Evolutionary conservation across 2,888 invertebrate species (phyloP), one percentile per base, ranked within the genome.

Genomic region (Brachyopa scutellaris): DNA sequence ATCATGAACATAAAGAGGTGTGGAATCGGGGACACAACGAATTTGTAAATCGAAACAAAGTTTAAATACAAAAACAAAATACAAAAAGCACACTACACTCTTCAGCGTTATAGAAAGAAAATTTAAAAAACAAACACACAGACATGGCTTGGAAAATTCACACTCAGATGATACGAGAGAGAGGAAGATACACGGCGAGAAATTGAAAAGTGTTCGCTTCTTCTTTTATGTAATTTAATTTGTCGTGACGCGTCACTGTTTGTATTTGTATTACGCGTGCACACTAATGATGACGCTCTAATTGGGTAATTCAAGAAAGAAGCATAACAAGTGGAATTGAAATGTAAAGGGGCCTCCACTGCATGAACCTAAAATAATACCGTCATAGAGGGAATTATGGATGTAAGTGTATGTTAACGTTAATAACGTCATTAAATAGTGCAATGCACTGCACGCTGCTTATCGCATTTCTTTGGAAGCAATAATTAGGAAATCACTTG

Each of bases 101-200:
- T 29, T 19, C 40, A 21, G 29, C 13, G 51, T 7, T 11, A 17
- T 26, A 31, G 49, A 45, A 69, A 74, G 61, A 55, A 69, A 80
- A 69, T 69, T 80, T 62, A 55, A 74, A 67, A 79, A 74, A 67
- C 74, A 74, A 80, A 74, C 33, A 73, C 31, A 17, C 23, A 69
- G 53, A 55, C 33, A 26, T 47, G 31, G 61, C 42, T 49, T 70
- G 62, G 49, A 78, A 72, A 66, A 72, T 72, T 72, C 61, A 33
- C 66, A 49, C 40, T 57, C 36, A 33, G 17, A 57, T 36, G 49
- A 11, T n/a, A n/a, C n/a, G n/a, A n/a, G n/a, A n/a, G n/a, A n/a
- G n/a, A n/a, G 11, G 11, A 38, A 15, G 8, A 13, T 78, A 80
- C 79, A 80, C 79, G 47, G 79, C 33, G 62, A 80, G 74, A 80